phyloP scores from a whole-genome alignment of 2,797 vertebrate genomes.

The Anabas testudineus region DNA sequence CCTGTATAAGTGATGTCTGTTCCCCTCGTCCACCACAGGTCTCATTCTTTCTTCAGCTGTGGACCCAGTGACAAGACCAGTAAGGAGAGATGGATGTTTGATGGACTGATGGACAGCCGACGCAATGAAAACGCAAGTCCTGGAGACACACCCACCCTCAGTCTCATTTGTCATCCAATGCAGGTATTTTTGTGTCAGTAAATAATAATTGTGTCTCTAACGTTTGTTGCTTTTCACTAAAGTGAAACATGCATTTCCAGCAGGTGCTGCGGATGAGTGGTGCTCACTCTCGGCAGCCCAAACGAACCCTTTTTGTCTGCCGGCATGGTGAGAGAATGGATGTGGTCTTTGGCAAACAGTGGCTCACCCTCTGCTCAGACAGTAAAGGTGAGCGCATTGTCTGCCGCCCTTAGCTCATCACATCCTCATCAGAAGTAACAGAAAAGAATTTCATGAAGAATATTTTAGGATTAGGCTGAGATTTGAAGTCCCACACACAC shows the following conservation, averaged over 20 bases:
- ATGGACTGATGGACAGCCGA: constrained; percentile 88
- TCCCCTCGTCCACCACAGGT: constrained; percentile 78
- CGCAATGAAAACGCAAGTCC: constrained; percentile 86
- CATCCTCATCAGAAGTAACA: background rate
- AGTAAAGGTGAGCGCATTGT: constrained; percentile 90
- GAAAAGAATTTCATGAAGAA: background rate
- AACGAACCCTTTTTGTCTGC: constrained; percentile 92
- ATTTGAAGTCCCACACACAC: background rate
- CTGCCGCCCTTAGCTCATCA: background rate
- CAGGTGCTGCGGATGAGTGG: constrained; percentile 89
- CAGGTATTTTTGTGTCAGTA: constrained; percentile 82
- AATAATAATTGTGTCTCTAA: background rate
- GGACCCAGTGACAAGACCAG: constrained; percentile 69
- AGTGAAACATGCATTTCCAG: background rate
- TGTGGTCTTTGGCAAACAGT: constrained; percentile 96
- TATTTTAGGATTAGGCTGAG: background rate
- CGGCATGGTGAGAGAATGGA: constrained; percentile 97
- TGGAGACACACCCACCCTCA: constrained; percentile 84
- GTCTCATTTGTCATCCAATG: constrained; percentile 93
- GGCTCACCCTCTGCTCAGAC: constrained; percentile 95
- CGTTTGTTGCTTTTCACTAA: background rate
- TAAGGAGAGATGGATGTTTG: constrained; percentile 80
- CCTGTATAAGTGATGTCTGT: background rate
- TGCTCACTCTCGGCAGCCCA: constrained; percentile 85
- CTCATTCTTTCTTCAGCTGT: constrained; percentile 91